A percentile compares a stretch with the other conserved stretches of the same genome.
phyloP scores from a whole-genome alignment of 2,113 vertebrate species.

The Syrmaticus mikado region DNA sequence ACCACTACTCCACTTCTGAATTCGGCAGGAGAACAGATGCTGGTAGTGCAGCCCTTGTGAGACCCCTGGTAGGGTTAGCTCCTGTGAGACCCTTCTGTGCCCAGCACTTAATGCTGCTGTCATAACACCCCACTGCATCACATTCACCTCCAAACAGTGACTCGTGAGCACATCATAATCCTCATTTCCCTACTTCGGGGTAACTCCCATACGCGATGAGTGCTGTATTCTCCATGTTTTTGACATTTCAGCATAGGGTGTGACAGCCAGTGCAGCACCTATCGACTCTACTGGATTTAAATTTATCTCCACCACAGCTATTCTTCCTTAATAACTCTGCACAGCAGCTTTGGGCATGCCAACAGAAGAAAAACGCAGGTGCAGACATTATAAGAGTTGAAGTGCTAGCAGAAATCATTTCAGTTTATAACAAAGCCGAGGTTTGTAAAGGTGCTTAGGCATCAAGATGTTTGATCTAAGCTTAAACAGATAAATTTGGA shows the following conservation, averaged over 20 bases:
- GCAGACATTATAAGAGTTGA: background rate
- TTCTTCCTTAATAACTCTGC: background rate
- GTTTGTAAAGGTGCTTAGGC: background rate
- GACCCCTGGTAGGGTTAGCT: too few relatives aligned
- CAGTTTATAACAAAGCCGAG: background rate
- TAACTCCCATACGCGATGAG: rapidly evolving
- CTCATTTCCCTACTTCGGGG: background rate
- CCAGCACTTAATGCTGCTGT: rapidly evolving
- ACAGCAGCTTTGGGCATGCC: background rate
- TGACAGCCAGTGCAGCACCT: background rate
- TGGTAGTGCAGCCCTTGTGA: rapidly evolving
- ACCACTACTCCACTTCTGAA: background rate
- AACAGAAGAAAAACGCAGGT: background rate
- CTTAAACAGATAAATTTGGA: background rate
- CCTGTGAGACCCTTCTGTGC: rapidly evolving
- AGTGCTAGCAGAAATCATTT: background rate
- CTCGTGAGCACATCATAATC: background rate
- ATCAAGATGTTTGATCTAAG: background rate
- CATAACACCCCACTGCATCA: rapidly evolving
- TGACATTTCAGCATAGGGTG: rapidly evolving
- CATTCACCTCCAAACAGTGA: rapidly evolving
- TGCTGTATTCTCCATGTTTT: background rate
- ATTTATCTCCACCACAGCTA: background rate
- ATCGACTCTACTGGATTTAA: background rate
- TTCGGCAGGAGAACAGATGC: rapidly evolving